These are phyloP conservation scores for Telenomus remus DNA, from an alignment of 1,140 invertebrate species.

Conservation along the genomic window DNA sequence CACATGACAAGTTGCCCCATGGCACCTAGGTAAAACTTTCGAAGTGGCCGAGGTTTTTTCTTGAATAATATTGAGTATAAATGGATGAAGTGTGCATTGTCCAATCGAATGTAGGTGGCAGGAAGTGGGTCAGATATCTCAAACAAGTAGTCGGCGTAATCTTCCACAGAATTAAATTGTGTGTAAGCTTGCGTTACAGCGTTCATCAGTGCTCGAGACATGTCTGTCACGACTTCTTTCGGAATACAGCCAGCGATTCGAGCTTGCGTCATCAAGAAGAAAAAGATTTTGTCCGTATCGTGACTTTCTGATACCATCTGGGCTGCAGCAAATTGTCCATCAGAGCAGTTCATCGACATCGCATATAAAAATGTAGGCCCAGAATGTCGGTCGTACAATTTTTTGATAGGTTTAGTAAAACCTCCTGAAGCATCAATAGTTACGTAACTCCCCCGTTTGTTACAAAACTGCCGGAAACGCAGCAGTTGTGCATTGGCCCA, in stretches of 20 bases:
- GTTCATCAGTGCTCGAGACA: slow-evolving; percentile 25
- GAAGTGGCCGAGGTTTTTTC: not conserved
- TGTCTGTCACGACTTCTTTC: slow-evolving; percentile 27
- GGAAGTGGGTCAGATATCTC: not conserved
- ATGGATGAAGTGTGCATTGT: slow-evolving; percentile 8
- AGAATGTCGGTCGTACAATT: not conserved
- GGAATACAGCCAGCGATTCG: slow-evolving; percentile 18
- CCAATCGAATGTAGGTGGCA: not conserved
- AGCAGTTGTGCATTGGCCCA: slow-evolving; percentile 2
- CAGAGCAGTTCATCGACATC: not conserved
- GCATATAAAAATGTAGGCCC: slow-evolving; percentile 3
- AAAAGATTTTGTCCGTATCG: slow-evolving; percentile 25
- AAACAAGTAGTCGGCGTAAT: slow-evolving; percentile 2
- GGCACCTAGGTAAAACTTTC: not conserved
- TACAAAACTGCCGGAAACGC: not conserved
- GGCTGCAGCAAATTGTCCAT: slow-evolving; percentile 7
- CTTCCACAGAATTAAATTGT: slow-evolving; percentile 4
- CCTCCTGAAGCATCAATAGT: not conserved
- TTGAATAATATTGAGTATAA: not conserved
- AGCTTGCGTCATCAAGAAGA: slow-evolving; percentile 28
- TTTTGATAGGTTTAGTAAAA: not conserved
- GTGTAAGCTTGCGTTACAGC: slow-evolving; percentile 26
- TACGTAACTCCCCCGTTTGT: not conserved
- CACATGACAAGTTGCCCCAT: slow-evolving; percentile 3
- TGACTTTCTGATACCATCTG: slow-evolving; percentile 43